Conservation (phyloP, 2,888 invertebrate species). For the Orthosia incerta region DNA sequence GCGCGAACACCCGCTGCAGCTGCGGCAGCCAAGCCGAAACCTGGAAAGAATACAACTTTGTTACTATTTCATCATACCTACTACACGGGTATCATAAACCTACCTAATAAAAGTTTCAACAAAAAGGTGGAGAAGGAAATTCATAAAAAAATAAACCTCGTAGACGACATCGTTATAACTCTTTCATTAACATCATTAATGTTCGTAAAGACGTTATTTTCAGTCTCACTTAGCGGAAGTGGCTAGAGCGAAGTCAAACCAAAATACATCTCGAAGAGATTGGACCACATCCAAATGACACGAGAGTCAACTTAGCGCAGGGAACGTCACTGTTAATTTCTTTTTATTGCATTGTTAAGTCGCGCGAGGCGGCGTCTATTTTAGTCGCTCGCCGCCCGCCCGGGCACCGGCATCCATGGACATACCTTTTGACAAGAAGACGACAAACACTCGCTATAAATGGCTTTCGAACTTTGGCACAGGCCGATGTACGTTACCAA, state of each 20-base stretch:
- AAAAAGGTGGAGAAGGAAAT: conserved; percentile 73
- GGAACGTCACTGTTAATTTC: conserved; percentile 89
- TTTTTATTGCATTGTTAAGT: conserved; percentile 91
- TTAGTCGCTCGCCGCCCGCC: conserved; percentile 87
- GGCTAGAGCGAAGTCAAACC: conserved; percentile 82
- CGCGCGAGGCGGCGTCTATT: conserved; percentile 87
- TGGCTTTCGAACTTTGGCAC: conserved; percentile 85
- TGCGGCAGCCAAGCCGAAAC: conserved; percentile 87
- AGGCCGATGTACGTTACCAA: conserved; percentile 67
- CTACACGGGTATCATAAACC: conserved; percentile 36
- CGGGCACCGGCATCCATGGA: conserved; percentile 87
- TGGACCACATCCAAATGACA: conserved; percentile 90
- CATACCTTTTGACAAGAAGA: conserved; percentile 87
- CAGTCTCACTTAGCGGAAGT: conserved; percentile 87
- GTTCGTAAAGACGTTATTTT: conserved; percentile 82
- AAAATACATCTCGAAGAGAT: conserved; percentile 84
- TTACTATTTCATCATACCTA: conserved; percentile 58
- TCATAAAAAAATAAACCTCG: conserved; percentile 73
- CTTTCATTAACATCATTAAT: conserved; percentile 80
- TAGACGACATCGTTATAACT: conserved; percentile 68
- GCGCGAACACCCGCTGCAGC: conserved; percentile 94
- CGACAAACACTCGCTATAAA: conserved; percentile 89
- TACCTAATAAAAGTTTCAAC: conserved; percentile 68
- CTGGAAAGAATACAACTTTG: conserved; percentile 81
- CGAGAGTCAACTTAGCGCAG: conserved; percentile 89